These are phyloP conservation scores for Acanthoscelides obtectus DNA, from an alignment of 2,888 invertebrate genomes.

Conservation along the genomic window DNA sequence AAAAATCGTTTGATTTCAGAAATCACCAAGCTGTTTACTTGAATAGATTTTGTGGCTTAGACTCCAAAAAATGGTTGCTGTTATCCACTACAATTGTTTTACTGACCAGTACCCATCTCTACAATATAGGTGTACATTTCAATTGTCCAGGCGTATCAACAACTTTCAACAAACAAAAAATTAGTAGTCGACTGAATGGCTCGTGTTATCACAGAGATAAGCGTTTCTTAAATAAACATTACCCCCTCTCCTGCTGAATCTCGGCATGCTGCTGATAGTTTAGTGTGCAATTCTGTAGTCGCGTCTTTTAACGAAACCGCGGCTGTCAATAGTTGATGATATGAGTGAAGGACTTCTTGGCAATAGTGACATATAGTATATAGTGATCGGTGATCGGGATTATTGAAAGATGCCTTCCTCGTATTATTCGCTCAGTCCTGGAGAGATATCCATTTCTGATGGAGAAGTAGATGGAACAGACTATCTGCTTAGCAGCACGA, in stretches of 20 bases:
- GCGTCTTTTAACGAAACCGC: not conserved
- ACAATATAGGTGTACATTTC: not conserved
- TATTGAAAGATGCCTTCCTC: conserved; percentile 31
- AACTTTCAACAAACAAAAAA: not conserved
- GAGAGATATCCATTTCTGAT: conserved; percentile 40
- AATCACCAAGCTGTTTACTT: no score
- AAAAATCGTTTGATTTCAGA: no score
- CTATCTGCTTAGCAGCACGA: conserved; percentile 59
- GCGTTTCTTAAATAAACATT: conserved; percentile 16
- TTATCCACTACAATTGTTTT: no score
- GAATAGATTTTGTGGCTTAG: no score
- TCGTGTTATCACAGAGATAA: conserved; percentile 15
- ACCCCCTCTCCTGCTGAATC: conserved; percentile 9
- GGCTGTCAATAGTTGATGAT: not conserved
- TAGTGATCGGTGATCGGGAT: not conserved
- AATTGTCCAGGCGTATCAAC: not conserved
- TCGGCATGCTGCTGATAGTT: conserved; percentile 2
- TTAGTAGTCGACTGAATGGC: not conserved
- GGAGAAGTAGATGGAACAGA: conserved; percentile 60
- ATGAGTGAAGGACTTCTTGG: not conserved
- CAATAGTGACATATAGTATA: conserved; percentile 1
- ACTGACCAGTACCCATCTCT: not conserved
- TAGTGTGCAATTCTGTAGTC: not conserved
- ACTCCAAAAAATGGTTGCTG: no score
- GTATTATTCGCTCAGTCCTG: conserved; percentile 38